Conservation (phyloP, 2,888 invertebrate genomes). For the Timandra comae region DNA sequence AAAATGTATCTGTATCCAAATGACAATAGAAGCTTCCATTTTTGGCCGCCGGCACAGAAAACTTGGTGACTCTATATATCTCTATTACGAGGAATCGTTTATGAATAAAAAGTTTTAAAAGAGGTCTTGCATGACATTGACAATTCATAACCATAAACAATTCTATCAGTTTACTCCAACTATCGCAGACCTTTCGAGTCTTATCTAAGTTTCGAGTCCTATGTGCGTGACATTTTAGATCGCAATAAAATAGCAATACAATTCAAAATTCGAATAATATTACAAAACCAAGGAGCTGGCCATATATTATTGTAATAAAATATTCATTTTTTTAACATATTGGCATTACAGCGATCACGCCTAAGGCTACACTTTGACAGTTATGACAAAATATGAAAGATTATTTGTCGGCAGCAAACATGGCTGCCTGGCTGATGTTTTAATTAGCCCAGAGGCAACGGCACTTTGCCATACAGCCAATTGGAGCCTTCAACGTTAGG, state of each 20-base stretch:
- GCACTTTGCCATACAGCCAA: constrained; percentile 56
- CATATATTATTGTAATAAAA: constrained; percentile 1
- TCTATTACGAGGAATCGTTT: too few relatives aligned
- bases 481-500: constrained; percentile 41
- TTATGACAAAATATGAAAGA: constrained; percentile 73
- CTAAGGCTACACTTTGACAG: constrained; percentile 43
- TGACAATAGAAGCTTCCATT: too few relatives aligned
- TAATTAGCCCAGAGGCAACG: constrained; percentile 71
- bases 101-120: too few relatives aligned
- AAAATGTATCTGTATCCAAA: too few relatives aligned
- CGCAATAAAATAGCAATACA: neutral
- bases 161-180: too few relatives aligned
- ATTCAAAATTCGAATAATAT: constrained; percentile 1
- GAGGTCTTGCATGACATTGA: too few relatives aligned
- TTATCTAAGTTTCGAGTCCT: too few relatives aligned
- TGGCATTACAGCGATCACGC: constrained; percentile 18
- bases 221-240: too few relatives aligned
- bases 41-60: too few relatives aligned
- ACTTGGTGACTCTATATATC: too few relatives aligned
- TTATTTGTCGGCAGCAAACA: constrained; percentile 50
- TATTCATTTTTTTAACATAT: constrained; percentile 1
- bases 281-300: constrained; percentile 3
- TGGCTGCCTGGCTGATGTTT: constrained; percentile 57
- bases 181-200: too few relatives aligned
- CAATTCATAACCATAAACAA: too few relatives aligned